Evolutionary conservation across 2,113 vertebrate genomes (phyloP), one percentile per base, ranked within the genome.

Genomic region (Anas platyrhynchos): DNA sequence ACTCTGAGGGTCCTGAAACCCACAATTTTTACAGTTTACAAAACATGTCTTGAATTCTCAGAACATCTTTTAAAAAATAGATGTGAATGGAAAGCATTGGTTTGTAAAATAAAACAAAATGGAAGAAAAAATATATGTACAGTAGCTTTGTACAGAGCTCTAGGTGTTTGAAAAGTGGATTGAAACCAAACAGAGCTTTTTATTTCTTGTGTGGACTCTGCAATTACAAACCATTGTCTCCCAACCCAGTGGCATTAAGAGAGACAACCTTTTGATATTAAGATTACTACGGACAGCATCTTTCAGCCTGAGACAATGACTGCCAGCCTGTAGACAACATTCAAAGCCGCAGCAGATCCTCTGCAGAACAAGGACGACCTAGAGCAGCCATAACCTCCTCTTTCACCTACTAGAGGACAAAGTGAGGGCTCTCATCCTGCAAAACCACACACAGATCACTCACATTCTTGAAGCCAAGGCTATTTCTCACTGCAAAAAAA

Each of bases 131-230:
- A 81, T 43, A 46, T 46, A 46, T 5, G 10, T 46, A 43, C 13
- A 41, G 11, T 32, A 17, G 69, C 34, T 93, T 88, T 92, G 83
- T 36, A 38, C 16, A 44, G 31, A 94, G 52, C 52, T 77, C 61
- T 63, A 41, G 15, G 48, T 14, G 18, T 68, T 90, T 8, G 1
- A 85, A 52, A 94, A 86, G 55, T 27, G 14, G n/a, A 82, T 2
- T 74, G 83, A 94, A 97, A 93, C 61, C 16, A 11, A 88, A 38
- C 41, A 88, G 66, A 93, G 72, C 36, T 62, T 89, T 93, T 80
- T 55, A 73, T 54, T 77, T n/a, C 41, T 86, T 29, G n/a, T 8
- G 11, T 23, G 65, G 80, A 72, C 50, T 91, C 54, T 12, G 41
- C 69, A 96, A 82, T 83, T 79, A 77, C 83, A 96, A 91, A 21